A percentile compares a stretch with the other conserved stretches of the same genome.
phyloP scores from a whole-genome alignment of 2,888 invertebrate species.

The Eristalinus aeneus region DNA sequence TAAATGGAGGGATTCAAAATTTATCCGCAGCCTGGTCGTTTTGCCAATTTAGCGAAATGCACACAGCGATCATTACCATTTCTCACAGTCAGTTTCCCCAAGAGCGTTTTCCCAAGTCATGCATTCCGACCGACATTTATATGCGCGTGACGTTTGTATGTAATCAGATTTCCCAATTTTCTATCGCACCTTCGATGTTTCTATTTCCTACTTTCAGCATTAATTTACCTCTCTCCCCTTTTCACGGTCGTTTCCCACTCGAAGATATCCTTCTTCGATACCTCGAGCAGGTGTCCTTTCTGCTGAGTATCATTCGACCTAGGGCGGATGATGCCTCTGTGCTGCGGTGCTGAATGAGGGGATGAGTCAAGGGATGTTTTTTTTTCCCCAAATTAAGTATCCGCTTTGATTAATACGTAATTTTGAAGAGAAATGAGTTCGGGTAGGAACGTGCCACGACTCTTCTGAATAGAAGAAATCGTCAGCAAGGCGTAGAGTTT shows the following conservation, averaged over 20 bases:
- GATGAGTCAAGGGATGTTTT: background rate
- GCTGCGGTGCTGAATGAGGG: background rate
- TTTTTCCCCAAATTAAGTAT: background rate
- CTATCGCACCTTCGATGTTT: background rate
- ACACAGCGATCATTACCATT: slow-evolving; percentile 2
- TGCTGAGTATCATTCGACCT: background rate
- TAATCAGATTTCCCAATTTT: slow-evolving; percentile 10
- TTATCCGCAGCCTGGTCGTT: slow-evolving; percentile 9
- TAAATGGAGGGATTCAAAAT: slow-evolving; percentile 11
- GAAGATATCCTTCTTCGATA: background rate
- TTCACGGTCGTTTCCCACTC: background rate
- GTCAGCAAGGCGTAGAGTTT: background rate
- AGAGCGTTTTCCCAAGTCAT: background rate
- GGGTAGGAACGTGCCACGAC: background rate
- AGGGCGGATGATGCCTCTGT: background rate
- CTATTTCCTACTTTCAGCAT: background rate
- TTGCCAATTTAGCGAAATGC: slow-evolving; percentile 19
- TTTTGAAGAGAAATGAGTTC: slow-evolving; percentile 13
- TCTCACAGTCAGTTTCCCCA: background rate
- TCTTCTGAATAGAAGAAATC: background rate
- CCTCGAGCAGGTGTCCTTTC: background rate
- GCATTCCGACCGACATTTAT: slow-evolving; percentile 8
- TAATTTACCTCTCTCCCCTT: background rate
- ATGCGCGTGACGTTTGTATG: slow-evolving; percentile 8
- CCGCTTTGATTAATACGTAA: slow-evolving; percentile 26